Evolutionary conservation across 2,113 vertebrate genomes (phyloP).

Genomic region (Proterorhinus semilunaris): DNA sequence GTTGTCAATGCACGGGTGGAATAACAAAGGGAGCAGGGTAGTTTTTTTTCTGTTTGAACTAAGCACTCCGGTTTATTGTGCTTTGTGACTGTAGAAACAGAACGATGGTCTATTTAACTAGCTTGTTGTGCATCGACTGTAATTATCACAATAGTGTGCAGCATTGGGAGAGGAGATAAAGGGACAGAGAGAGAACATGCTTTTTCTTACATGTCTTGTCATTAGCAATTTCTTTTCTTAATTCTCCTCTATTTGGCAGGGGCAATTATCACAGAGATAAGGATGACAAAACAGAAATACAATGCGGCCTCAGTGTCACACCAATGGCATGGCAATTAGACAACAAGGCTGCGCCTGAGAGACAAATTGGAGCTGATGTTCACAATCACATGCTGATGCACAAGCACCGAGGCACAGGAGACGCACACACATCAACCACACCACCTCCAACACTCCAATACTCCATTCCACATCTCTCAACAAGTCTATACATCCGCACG

Average conservation of each 20-base stretch:
- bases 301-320: slow-evolving; percentile 64
- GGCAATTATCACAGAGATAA: slow-evolving; percentile 71
- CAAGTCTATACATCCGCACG: slow-evolving; percentile 20
- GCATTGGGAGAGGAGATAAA: slow-evolving; percentile 60
- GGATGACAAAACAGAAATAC: slow-evolving; percentile 70
- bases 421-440: slow-evolving; percentile 22
- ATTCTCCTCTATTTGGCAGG: slow-evolving; percentile 64
- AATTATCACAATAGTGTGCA: slow-evolving; percentile 65
- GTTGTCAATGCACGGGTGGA: slow-evolving; percentile 70
- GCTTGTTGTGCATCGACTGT: slow-evolving; percentile 68
- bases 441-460: slow-evolving; percentile 23
- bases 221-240: slow-evolving; percentile 72
- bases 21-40: slow-evolving; percentile 71
- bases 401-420: slow-evolving; percentile 18
- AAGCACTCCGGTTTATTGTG: slow-evolving; percentile 60
- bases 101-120: slow-evolving; percentile 65
- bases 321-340: slow-evolving; percentile 69
- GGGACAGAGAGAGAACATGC: slow-evolving; percentile 63
- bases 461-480: slow-evolving; percentile 20
- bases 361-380: slow-evolving; percentile 72
- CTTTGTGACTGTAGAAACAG: slow-evolving; percentile 60
- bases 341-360: slow-evolving; percentile 57
- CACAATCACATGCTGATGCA: slow-evolving; percentile 59
- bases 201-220: slow-evolving; percentile 67
- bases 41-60: slow-evolving; percentile 62